Conservation (phyloP, 1,140 invertebrate genomes). For the Drosophila fuyamai region DNA sequence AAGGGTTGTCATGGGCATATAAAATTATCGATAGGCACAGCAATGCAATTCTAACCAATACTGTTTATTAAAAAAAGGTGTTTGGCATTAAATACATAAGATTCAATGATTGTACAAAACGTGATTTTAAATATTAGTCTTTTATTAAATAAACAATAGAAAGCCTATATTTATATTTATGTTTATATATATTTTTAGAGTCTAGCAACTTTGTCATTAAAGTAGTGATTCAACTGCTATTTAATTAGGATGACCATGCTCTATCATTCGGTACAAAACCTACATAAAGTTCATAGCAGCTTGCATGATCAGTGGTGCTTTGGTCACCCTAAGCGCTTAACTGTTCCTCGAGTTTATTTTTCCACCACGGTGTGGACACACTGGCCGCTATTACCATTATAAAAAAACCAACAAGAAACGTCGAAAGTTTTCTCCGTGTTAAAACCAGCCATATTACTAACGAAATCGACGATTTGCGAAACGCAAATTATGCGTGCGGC, state of each 20-base stretch:
- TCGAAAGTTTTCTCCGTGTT: constrained; percentile 74
- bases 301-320: not conserved
- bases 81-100: no score
- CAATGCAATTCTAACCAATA: not conserved
- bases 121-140: no score
- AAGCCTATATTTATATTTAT: not conserved
- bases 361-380: constrained; percentile 79
- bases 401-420: constrained; percentile 69
- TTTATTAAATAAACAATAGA: not conserved
- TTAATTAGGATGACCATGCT: not conserved
- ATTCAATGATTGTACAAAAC: no score
- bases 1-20: constrained; percentile 1
- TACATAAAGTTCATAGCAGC: no score
- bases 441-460: constrained; percentile 62
- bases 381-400: constrained; percentile 37
- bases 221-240: constrained; percentile 9
- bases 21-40: not conserved
- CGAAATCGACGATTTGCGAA: constrained; percentile 67
- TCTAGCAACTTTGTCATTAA: not conserved
- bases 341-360: constrained; percentile 10
- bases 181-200: not conserved
- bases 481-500: constrained; percentile 63
- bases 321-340: constrained; percentile 16
- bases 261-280: not conserved
- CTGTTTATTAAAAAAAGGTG: no score